Percentiles rank a stretch among this genome's conserved stretches.
Evolutionary conservation across 2,113 vertebrate genomes (phyloP).

Genomic region (Ptilorrhoa leucosticta): DNA sequence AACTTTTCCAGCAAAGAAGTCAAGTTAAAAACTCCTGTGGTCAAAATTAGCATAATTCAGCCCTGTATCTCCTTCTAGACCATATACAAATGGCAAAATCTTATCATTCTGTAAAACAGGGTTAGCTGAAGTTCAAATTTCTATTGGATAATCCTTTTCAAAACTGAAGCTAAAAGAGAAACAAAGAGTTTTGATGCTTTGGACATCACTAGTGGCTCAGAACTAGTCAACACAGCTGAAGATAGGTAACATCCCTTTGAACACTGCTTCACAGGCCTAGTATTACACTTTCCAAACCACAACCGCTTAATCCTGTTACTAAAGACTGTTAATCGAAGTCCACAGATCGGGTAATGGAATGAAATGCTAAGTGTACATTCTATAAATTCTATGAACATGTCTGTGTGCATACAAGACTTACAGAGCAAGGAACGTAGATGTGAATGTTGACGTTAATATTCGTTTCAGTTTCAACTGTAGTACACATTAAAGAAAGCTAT

Average conservation of each 20-base stretch:
- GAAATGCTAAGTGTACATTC: not conserved
- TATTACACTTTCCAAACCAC: not conserved
- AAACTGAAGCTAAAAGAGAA: not conserved
- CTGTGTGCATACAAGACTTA: not conserved
- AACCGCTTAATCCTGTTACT: not conserved
- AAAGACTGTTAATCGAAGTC: not conserved
- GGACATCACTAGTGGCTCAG: not conserved
- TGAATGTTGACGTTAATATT: not conserved
- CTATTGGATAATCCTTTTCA: not conserved
- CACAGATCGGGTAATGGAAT: not conserved
- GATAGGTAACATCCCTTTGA: fast-evolving
- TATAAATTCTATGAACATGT: not conserved
- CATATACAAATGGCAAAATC: not conserved
- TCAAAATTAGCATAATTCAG: not conserved
- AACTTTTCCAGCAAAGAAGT: not conserved
- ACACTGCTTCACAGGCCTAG: not conserved
- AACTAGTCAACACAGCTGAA: not conserved
- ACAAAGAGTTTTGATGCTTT: not conserved
- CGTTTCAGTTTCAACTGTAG: not conserved
- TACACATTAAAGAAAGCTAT: not conserved
- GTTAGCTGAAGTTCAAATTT: not conserved
- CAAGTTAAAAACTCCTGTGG: not conserved
- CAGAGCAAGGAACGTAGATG: not conserved
- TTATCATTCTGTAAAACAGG: not conserved
- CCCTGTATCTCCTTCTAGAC: not conserved